Evolutionary conservation across 2,113 vertebrate species (phyloP).

Genomic region (Struthio camelus): DNA sequence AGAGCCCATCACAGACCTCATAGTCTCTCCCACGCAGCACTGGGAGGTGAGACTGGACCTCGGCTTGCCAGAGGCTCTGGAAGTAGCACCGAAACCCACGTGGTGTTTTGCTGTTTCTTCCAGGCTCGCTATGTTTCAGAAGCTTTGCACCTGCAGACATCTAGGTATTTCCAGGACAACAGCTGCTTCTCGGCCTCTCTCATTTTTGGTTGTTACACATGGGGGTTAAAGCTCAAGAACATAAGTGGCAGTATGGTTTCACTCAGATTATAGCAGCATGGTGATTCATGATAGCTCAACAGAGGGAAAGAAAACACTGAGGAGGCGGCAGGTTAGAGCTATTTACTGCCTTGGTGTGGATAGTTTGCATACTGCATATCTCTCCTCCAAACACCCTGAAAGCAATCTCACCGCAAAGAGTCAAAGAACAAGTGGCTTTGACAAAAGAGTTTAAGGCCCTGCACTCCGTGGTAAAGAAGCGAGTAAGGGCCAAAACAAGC

Average conservation of each 20-base stretch:
- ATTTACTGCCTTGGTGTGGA: fast-evolving
- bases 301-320: neutral
- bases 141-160: neutral
- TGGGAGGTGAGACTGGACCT: neutral
- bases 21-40: fast-evolving
- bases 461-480: neutral
- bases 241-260: fast-evolving
- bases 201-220: fast-evolving
- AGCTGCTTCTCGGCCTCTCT: neutral
- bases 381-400: neutral
- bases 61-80: neutral
- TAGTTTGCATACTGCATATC: fast-evolving
- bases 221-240: neutral
- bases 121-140: neutral
- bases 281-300: neutral
- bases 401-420: neutral
- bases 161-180: neutral
- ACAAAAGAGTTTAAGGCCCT: neutral
- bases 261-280: fast-evolving
- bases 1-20: neutral
- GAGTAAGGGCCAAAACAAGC: neutral
- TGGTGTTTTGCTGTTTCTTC: neutral
- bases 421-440: neutral
- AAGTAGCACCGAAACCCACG: neutral
- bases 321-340: neutral